Evolutionary conservation across 23 tunicate genomes (phyloP), one percentile per base, ranked within the genome.

Genomic region (Trididemnum clinides): DNA sequence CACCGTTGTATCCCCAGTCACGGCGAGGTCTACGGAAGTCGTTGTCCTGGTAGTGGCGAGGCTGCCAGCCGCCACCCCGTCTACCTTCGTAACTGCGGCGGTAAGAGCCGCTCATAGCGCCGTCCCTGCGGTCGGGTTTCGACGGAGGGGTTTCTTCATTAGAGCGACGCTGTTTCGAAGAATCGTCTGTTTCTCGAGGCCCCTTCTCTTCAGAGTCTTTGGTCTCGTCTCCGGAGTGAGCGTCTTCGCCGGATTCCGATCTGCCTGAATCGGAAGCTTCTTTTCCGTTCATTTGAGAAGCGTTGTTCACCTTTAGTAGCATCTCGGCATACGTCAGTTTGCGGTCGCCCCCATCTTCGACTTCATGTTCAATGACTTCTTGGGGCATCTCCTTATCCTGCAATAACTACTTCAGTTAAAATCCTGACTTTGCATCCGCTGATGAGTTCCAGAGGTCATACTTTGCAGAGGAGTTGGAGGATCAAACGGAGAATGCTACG

Each of bases 251-350:
- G 19, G 37, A 6, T 35, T 69, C 76, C 18, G 76, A 69, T 37
- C 21, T 30, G 15, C 38, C 38, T 4, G 80, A 37, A 38, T 73
- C 80, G 4, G 80, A 73, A 22, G 57, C 15, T 2, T 19, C 54
- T 38, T 73, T 73, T 2, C 80, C 80, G 57, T 73, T 73, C 57
- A 15, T 36, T 28, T 73, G 75, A 66, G 75, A 36, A 28, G 75
- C 75, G 10, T 36, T 23, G 38, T 54, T 23, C 1, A 5, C 80
- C 57, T 36, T n/a, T 29, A 36, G 37, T 57, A 73, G 29, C 80
- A 36, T 73, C 18, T 73, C 28, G 25, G 80, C 80, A 30, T 73
- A 73, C 27, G 80, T 73, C 18, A 28, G 80, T 28, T 73, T 73
- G 18, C n/a, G n/a, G n/a, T n/a, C n/a, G n/a, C n/a, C n/a, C n/a